Conservation (phyloP, 2,113 vertebrate species). For the Coryphaenoides rupestris region DNA sequence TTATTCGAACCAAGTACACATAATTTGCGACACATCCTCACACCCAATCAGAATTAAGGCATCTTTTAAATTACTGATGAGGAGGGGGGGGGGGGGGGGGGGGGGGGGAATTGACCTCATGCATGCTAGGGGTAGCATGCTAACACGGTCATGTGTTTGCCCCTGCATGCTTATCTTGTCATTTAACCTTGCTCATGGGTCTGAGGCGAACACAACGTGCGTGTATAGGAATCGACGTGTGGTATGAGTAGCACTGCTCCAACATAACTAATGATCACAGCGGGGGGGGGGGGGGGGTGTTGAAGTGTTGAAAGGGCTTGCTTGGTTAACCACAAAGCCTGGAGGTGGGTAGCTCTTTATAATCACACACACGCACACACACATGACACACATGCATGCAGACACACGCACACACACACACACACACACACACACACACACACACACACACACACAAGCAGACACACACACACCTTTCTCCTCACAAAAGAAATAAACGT, state of each 20-base stretch:
- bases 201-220: neutral
- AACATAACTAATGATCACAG: constrained; percentile 26
- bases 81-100: no score
- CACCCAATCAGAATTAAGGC: constrained; percentile 1
- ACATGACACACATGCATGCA: constrained; percentile 33
- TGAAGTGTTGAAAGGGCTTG: constrained; percentile 31
- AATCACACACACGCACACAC: neutral
- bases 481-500: constrained; percentile 55
- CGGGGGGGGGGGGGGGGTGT: constrained; percentile 34
- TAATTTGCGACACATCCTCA: neutral
- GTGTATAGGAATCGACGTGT: no score
- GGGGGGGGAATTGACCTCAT: neutral
- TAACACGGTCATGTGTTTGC: neutral
- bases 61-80: neutral
- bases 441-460: no score
- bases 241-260: neutral
- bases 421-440: constrained; percentile 14
- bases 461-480: constrained; percentile 1
- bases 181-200: neutral
- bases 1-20: neutral
- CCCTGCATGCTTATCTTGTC: no score
- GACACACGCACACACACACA: constrained; percentile 4
- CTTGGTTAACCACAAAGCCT: constrained; percentile 44
- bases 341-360: constrained; percentile 14
- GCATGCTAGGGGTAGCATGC: neutral